These are phyloP conservation scores for Phalacrocorax brasilianus DNA, from an alignment of 2,113 vertebrate genomes.

Conservation along the genomic window DNA sequence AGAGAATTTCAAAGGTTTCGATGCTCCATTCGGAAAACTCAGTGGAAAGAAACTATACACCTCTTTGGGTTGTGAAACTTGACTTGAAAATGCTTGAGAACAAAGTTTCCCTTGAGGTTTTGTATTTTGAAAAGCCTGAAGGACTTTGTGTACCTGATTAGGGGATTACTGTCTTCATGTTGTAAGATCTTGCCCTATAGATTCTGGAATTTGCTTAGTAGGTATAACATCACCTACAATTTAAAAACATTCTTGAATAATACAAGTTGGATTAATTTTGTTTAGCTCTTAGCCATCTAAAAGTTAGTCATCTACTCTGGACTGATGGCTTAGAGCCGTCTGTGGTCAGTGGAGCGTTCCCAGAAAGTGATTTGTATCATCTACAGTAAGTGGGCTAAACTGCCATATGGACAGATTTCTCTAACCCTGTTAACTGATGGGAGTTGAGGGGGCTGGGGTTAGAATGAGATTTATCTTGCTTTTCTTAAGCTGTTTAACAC, in stretches of 20 bases:
- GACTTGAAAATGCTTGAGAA: background rate
- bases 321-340: background rate
- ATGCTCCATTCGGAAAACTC: background rate
- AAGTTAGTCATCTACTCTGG: background rate
- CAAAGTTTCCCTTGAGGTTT: background rate
- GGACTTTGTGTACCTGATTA: background rate
- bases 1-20: slow-evolving; percentile 48
- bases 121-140: background rate
- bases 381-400: background rate
- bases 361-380: background rate
- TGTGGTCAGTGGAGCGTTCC: background rate
- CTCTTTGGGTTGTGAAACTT: background rate
- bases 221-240: background rate
- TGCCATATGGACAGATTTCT: background rate
- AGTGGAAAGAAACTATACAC: background rate
- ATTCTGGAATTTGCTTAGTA: background rate
- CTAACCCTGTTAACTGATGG: background rate
- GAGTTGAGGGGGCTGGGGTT: background rate
- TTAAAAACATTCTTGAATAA: background rate
- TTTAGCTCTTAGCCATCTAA: background rate
- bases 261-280: background rate
- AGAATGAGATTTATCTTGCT: background rate
- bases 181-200: background rate
- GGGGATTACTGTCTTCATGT: background rate
- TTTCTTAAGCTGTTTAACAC: background rate